Evolutionary conservation across 1,140 invertebrate genomes (phyloP).

Genomic region (Gryon sp.): DNA sequence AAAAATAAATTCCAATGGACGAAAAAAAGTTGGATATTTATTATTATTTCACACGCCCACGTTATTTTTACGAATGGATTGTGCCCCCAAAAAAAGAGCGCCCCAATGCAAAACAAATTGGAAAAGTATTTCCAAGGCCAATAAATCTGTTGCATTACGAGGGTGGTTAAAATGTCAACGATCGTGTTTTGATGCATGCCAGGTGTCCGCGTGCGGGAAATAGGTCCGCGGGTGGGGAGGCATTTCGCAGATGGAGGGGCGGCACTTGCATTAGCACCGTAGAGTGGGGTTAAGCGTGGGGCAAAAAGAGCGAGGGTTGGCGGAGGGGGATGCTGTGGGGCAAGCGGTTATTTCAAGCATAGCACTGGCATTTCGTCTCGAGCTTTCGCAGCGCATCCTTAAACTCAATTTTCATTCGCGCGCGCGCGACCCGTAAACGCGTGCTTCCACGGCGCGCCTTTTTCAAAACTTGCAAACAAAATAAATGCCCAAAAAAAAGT

Average conservation of each 20-base stretch:
- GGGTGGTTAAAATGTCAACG: constrained; percentile 54
- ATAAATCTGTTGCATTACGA: constrained; percentile 32
- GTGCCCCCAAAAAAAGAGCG: too few species aligned
- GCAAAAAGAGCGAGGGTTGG: constrained; percentile 68
- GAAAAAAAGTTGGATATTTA: too few species aligned
- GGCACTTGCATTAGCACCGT: constrained; percentile 20
- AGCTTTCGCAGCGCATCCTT: constrained; percentile 76
- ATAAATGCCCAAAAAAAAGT: too few species aligned
- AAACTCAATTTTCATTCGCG: constrained; percentile 40
- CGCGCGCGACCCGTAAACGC: constrained; percentile 57
- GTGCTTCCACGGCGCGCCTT: constrained; percentile 32
- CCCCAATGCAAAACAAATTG: constrained; percentile 3
- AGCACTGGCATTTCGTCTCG: constrained; percentile 76
- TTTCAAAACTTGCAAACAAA: too few species aligned
- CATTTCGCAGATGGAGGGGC: constrained; percentile 36
- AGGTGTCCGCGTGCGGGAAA: constrained; percentile 59
- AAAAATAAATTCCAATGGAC: too few species aligned
- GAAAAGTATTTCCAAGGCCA: constrained; percentile 2
- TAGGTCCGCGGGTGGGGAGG: constrained; percentile 4
- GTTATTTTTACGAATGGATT: too few species aligned
- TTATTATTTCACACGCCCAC: too few species aligned
- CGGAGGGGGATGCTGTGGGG: constrained; percentile 71
- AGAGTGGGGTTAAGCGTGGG: constrained; percentile 64
- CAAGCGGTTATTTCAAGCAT: constrained; percentile 80
- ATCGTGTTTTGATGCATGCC: constrained; percentile 47